A percentile compares a stretch with the other conserved stretches of the same genome.
Conservation (phyloP, 92 coral and sea anemone genomes). For the Umimayanthus chanpuru region DNA sequence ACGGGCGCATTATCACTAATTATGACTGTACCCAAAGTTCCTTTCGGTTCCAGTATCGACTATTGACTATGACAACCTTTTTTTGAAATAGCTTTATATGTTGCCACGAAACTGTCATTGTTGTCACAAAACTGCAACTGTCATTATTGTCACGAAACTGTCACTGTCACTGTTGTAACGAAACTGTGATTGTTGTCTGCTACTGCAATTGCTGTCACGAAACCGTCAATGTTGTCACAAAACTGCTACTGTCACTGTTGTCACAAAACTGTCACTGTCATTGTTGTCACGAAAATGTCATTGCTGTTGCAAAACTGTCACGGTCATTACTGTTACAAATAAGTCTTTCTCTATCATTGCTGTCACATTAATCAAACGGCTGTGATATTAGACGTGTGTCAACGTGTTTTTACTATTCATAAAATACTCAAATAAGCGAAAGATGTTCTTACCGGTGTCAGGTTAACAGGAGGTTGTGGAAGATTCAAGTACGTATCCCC, state of each 20-base stretch:
- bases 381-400: neutral
- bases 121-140: neutral
- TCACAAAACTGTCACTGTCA: neutral
- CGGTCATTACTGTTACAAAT: neutral
- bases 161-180: neutral
- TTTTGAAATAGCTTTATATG: too few relatives aligned
- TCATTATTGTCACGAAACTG: neutral
- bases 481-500: slow-evolving; percentile 71
- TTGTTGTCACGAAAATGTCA: neutral
- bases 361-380: neutral
- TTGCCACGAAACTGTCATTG: neutral
- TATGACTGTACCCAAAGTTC: too few relatives aligned
- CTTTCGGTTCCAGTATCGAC: too few relatives aligned
- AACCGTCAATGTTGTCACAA: neutral
- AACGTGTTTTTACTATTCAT: too few relatives aligned
- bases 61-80: too few relatives aligned
- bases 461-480: slow-evolving; percentile 78
- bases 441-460: slow-evolving; percentile 62
- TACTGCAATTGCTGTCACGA: neutral
- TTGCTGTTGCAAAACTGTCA: neutral
- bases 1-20: too few relatives aligned
- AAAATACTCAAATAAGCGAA: neutral
- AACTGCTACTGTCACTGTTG: too few relatives aligned
- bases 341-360: too few relatives aligned
- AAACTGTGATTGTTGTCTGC: too few relatives aligned